Percentiles rank a stretch among this genome's conserved stretches.
Evolutionary conservation across 2,113 vertebrate species (phyloP).

Genomic region (Eulacestoma nigropectus): DNA sequence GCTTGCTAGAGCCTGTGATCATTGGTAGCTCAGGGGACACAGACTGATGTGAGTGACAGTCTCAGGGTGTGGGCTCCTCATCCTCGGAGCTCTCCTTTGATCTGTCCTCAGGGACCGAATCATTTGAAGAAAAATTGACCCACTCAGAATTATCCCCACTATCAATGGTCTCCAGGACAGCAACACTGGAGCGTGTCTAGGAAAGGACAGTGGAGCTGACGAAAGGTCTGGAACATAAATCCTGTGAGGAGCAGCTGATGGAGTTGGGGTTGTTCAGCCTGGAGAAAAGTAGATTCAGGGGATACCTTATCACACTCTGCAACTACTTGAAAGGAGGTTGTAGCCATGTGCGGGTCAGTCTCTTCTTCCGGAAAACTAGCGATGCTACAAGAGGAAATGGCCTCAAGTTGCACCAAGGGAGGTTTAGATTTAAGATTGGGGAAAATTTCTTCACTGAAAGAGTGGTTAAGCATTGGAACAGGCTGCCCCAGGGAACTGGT

Average conservation of each 20-base stretch:
- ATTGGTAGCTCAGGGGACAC: too few species aligned
- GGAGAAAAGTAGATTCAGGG: neutral
- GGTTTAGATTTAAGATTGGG: neutral
- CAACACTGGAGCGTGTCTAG: neutral
- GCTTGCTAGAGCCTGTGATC: too few species aligned
- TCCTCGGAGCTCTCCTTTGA: too few species aligned
- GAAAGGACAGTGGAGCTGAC: neutral
- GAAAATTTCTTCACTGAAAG: neutral
- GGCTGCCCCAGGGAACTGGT: neutral
- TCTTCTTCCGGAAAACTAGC: neutral
- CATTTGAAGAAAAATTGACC: too few species aligned
- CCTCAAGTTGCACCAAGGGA: neutral
- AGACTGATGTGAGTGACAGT: too few species aligned
- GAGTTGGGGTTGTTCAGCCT: neutral
- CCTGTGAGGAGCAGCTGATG: neutral
- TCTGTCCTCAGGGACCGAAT: too few species aligned
- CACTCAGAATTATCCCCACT: too few species aligned
- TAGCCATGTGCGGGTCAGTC: accelerated
- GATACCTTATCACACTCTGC: neutral
- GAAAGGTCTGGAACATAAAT: neutral
- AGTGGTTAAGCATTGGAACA: neutral
- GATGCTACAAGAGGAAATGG: neutral
- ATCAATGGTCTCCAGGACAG: too few species aligned
- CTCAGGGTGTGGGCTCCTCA: too few species aligned
- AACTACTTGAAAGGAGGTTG: neutral